Conservation (phyloP, 2,888 invertebrate species). For the Lochmaea capreae region DNA sequence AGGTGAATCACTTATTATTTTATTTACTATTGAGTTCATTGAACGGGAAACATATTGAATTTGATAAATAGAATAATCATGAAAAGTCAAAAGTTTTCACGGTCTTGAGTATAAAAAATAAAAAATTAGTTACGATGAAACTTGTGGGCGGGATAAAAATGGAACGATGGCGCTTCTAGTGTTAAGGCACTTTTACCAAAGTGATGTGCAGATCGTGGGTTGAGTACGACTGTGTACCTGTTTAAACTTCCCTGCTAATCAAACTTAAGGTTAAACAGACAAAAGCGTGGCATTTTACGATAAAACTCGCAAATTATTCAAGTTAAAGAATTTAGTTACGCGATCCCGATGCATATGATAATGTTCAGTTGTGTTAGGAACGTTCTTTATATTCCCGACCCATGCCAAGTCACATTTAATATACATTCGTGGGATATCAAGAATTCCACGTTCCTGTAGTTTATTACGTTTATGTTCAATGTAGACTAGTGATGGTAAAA, state of each 20-base stretch:
- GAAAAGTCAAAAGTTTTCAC: too few relatives aligned
- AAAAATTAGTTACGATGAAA: too few relatives aligned
- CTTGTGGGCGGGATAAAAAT: too few relatives aligned
- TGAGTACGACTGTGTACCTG: too few relatives aligned
- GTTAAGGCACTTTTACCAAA: too few relatives aligned
- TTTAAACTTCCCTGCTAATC: slow-evolving; percentile 22
- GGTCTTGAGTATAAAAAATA: too few relatives aligned
- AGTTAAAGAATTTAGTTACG: slow-evolving; percentile 30
- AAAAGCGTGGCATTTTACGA: slow-evolving; percentile 39
- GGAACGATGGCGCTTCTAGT: too few relatives aligned
- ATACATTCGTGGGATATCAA: slow-evolving; percentile 22
- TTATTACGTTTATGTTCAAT: slow-evolving; percentile 18
- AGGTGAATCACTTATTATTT: too few relatives aligned
- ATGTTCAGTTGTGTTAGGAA: slow-evolving; percentile 36
- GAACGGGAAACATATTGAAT: too few relatives aligned
- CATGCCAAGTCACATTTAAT: slow-evolving; percentile 35
- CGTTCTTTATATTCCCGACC: slow-evolving; percentile 30
- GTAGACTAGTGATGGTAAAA: slow-evolving; percentile 3
- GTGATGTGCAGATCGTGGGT: too few relatives aligned
- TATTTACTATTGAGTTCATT: too few relatives aligned
- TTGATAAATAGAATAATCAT: too few relatives aligned
- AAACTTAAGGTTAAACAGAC: slow-evolving; percentile 23
- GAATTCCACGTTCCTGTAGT: slow-evolving; percentile 29
- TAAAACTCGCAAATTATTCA: slow-evolving; percentile 33
- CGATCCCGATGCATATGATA: slow-evolving; percentile 34